A percentile compares a stretch with the other conserved stretches of the same genome.
phyloP scores from a whole-genome alignment of 2,888 invertebrate species.

The Ormia ochracea region DNA sequence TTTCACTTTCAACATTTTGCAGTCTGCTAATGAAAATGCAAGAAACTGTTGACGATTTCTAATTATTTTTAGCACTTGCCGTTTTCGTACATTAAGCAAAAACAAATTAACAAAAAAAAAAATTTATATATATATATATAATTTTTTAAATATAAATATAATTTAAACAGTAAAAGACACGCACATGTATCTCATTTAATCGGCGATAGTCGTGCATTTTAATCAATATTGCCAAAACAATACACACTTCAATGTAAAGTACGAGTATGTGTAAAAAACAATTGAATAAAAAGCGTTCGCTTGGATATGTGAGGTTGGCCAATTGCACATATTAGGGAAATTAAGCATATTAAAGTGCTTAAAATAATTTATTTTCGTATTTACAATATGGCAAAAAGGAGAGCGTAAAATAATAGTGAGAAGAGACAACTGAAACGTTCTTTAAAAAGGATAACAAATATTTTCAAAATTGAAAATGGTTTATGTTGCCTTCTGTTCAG shows the following conservation, averaged over 20 bases:
- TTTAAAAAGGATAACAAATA: no score
- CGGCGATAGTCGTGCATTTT: conserved; percentile 38
- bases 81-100: neutral
- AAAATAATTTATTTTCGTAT: neutral
- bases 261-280: no score
- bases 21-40: conserved; percentile 39
- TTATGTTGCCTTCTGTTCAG: no score
- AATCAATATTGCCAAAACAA: conserved; percentile 36
- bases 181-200: conserved; percentile 15
- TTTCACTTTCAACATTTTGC: conserved; percentile 56
- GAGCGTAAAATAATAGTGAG: neutral
- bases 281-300: conserved; percentile 7
- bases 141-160: neutral
- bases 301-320: conserved; percentile 23
- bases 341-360: conserved; percentile 6
- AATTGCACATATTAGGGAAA: conserved; percentile 58
- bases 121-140: neutral
- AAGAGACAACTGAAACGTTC: neutral
- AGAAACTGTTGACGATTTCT: conserved; percentile 55
- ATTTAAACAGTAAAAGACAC: neutral
- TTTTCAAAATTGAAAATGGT: no score
- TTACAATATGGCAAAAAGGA: neutral
- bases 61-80: conserved; percentile 21
- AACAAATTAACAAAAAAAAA: conserved; percentile 8
- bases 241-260: neutral